Evolutionary conservation across 2,113 vertebrate genomes (phyloP), one percentile per base, ranked within the genome.

Genomic region (Albula goreensis): DNA sequence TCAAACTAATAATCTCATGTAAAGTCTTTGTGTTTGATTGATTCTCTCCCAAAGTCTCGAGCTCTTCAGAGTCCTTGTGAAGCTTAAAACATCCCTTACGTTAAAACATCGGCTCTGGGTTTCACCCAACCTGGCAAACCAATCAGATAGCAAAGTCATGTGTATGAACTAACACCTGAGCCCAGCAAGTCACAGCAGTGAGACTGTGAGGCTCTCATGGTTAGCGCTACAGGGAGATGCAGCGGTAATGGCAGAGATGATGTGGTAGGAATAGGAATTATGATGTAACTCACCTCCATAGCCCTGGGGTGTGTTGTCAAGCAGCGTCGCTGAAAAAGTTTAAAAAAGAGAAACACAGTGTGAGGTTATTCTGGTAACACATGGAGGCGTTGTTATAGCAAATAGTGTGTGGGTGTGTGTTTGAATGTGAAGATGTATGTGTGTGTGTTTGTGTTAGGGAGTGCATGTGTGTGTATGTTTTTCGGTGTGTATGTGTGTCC

Each of bases 221-320:
- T 25, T 31, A 74, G 31, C 10, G 10, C 5, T 2, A 74, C n/a
- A 70, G 63, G 4, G 22, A 70, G 19, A 70, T n/a, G 63, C 63
- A 74, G 22, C 19, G 31, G 9, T 74, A 31, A 31, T 31, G 53
- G 7, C 22, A 31, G 5, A 9, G 22, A 25, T 10, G 31, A 41
- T 41, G 31, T 41, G 31, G 31, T 74, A 9, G 4, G 31, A 10
- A 74, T 8, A 5, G 22, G 49, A 41, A 17, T 50, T 15, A 50
- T 22, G 15, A 51, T 7, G 7, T 78, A 4, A 49, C 70, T 94
- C 91, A 95, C 95, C 94, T 94, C 85, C 83, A 82, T 92, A 93
- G 87, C 92, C 90, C 85, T 91, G 90, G 53, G 85, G 60, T 41
- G 83, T 53, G 41, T 91, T 93, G 83, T 86, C 86, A 22, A 82